Base-by-base conservation (phyloP, 2,888 invertebrate genomes). In the Epistrophe grossulariae region DNA sequence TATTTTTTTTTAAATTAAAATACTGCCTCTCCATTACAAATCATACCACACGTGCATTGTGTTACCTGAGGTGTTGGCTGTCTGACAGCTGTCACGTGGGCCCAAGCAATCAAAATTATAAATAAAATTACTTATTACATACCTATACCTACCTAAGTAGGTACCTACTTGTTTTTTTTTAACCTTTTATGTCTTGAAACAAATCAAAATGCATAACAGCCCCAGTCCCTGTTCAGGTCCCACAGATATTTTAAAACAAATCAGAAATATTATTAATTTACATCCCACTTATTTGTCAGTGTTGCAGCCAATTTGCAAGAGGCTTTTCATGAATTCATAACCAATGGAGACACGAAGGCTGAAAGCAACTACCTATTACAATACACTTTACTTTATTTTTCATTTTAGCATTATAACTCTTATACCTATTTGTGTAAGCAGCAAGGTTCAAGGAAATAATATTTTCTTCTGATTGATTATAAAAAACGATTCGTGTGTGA, bases 51-150 rank as follows among this genome's bases (percentile, higher is more conserved):
- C 11, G 48, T 48, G 9, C 17, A 19, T 13, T 38, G 38, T 19
- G 11, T 62, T 62, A 8, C 40, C 3, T 40, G 8, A 62, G 70
- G 76, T 70, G 81, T 76, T 76, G 70, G 9, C 55, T 57, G 55
- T 80, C 73, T 80, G 80, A 74, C 80, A 74, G 74, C 50, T 80
- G 59, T 80, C 74, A 80, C 80, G 80, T 80, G 73, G 73, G 80
- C 31, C 15, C 28, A 31, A 43, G 7, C 19, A 62, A 55, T 70
- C 17, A 50, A 50, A 50, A 19, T 50, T 50, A 19, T 19, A 50
- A 50, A 50, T 19, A 19, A 50, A 50, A 50, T 50, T 19, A 19
- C 19, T 50, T 50, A 50, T 50, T 19, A n/a, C 45, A n/a, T 45
- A 35, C 8, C 0, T 7, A 31, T 31, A 31, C 6, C 4, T 31